Base-by-base conservation (phyloP, 2,113 vertebrate genomes). In the Danio rerio region DNA sequence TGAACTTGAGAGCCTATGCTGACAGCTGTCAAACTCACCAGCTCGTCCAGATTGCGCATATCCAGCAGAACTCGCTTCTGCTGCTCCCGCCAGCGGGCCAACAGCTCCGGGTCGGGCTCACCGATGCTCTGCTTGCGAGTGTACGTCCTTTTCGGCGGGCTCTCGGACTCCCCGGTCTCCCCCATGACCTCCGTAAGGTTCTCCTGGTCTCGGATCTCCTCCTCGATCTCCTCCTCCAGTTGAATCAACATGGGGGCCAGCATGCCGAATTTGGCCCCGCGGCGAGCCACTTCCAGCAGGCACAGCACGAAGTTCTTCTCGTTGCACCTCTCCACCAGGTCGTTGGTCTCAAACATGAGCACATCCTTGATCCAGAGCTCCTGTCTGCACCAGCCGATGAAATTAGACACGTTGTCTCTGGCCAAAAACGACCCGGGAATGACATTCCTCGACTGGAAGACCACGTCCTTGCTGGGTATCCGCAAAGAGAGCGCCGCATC, bases 261-360 rank as follows among this genome's bases (percentile, higher is more conserved):
- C 96, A 99, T 96, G 80, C 98, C 97, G 0, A 99, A 96, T 84
- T 96, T 96, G 86, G 97, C 93, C 4, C 97, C 97, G 0, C 96
- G 93, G 11, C 98, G 92, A 1, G 97, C 98, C 88, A 99, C 98
- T 92, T 99, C 98, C 40, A 99, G 87, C 70, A 99, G 91, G 69
- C 98, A 99, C 8, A 99, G 93, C 7, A 99, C 94, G 6, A 99
- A 94, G 61, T 98, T 98, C 90, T 99, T 99, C 93, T 99, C 98
- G 1, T 98, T 98, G 92, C 95, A 97, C 45, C 91, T 94, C 85
- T 97, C 95, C 88, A 99, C 98, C 92, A 99, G 49, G 93, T 99
- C 98, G 9, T 99, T 97, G 5, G 97, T 99, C 91, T 99, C 98
- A 0, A 99, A 99, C 98, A 99, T 99, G 80, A 99, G 93, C 50